Evolutionary conservation across 1,140 invertebrate species (phyloP).

Genomic region (Ephestia elutella): DNA sequence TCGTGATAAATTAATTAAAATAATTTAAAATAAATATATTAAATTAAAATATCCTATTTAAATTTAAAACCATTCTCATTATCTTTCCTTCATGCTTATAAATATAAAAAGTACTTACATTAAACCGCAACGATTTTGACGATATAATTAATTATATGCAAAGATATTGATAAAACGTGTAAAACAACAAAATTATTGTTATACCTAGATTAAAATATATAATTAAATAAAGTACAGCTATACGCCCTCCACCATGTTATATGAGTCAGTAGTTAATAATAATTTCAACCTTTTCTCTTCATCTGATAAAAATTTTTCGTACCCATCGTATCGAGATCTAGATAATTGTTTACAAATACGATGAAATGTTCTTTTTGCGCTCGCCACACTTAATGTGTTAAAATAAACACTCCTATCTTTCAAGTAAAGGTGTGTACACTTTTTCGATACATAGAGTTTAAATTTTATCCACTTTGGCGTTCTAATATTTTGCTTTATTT

Average conservation of each 20-base stretch:
- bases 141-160: too few species aligned
- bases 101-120: too few species aligned
- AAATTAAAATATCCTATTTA: too few species aligned
- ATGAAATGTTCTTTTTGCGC: conserved; percentile 49
- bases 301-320: conserved; percentile 60
- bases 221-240: not conserved
- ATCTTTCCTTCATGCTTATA: too few species aligned
- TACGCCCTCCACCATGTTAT: conserved; percentile 48
- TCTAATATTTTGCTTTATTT: not conserved
- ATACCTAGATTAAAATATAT: not conserved
- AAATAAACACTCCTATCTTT: conserved; percentile 48
- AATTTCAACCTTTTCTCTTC: conserved; percentile 69
- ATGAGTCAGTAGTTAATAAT: conserved; percentile 29
- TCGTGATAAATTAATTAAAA: too few species aligned
- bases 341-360: conserved; percentile 48
- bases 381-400: conserved; percentile 47
- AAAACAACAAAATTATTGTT: not conserved
- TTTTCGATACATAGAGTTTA: conserved; percentile 41
- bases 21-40: too few species aligned
- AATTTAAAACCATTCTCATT: too few species aligned
- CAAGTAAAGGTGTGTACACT: conserved; percentile 31
- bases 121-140: too few species aligned
- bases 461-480: conserved; percentile 34
- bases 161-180: too few species aligned
- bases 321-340: conserved; percentile 42